Percentiles rank a stretch among this genome's conserved stretches.
phyloP scores from a whole-genome alignment of 2,113 vertebrate species.

The Fulica atra region DNA sequence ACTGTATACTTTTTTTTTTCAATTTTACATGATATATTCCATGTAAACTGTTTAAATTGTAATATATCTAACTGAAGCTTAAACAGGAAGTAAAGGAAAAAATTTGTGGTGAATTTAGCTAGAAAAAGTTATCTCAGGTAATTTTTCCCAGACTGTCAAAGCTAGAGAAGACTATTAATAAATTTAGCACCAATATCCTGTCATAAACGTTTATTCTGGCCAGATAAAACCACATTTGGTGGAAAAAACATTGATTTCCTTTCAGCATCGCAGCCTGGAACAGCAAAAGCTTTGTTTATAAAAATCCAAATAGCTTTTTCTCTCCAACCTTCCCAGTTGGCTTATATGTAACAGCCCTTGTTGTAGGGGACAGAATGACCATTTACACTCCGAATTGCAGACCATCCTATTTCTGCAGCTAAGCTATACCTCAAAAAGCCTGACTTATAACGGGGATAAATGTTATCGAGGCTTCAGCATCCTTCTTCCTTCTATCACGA shows the following conservation, averaged over 20 bases:
- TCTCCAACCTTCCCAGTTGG: conserved; percentile 30
- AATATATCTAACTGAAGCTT: conserved; percentile 53
- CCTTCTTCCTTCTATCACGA: not conserved
- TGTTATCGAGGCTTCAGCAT: not conserved
- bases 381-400: conserved; percentile 20
- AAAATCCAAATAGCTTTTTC: conserved; percentile 48
- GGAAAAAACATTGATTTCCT: conserved; percentile 63
- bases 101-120: conserved; percentile 7
- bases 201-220: conserved; percentile 60
- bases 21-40: not conserved
- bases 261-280: conserved; percentile 51
- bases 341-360: conserved; percentile 5
- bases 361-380: conserved; percentile 43
- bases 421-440: not conserved
- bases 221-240: conserved; percentile 63
- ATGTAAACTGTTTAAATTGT: conserved; percentile 63
- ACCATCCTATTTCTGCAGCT: not conserved
- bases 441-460: not conserved
- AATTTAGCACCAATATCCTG: conserved; percentile 68
- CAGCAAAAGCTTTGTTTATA: conserved; percentile 62
- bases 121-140: conserved; percentile 46
- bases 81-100: conserved; percentile 63
- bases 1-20: not conserved
- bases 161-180: conserved; percentile 58
- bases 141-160: conserved; percentile 44